Percentiles rank a stretch among this genome's conserved stretches.
Evolutionary conservation across 2,888 invertebrate species (phyloP).

Genomic region (Theretra japonica): DNA sequence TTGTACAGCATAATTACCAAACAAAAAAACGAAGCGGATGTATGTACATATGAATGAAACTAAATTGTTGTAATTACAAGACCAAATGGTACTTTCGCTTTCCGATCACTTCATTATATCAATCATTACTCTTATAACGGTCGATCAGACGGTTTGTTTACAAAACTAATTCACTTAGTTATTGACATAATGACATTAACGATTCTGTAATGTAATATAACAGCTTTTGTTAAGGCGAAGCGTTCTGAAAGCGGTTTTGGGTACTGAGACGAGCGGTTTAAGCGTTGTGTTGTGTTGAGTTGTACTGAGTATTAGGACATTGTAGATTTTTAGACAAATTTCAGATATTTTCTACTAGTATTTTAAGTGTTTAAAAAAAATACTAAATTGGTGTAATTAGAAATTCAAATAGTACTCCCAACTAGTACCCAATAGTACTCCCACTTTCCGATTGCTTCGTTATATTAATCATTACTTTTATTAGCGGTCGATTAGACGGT

Average conservation of each 20-base stretch:
- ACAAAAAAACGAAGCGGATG: constrained; percentile 10
- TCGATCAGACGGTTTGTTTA: constrained; percentile 53
- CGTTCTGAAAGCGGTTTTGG: constrained; percentile 3
- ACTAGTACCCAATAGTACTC: too few relatives aligned
- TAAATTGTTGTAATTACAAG: constrained; percentile 28
- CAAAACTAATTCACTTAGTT: constrained; percentile 65
- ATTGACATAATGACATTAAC: constrained; percentile 59
- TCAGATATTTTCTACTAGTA: too few relatives aligned
- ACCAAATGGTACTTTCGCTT: constrained; percentile 35
- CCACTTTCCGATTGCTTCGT: constrained; percentile 42
- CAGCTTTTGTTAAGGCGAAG: constrained; percentile 59
- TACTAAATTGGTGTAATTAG: constrained; percentile 22
- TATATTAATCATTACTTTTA: constrained; percentile 30
- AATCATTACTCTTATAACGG: background rate
- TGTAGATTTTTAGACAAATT: background rate
- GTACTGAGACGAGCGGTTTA: background rate
- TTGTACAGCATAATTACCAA: background rate
- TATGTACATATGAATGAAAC: background rate
- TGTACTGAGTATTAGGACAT: background rate
- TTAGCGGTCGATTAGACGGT: constrained; percentile 4
- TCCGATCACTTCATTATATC: constrained; percentile 41
- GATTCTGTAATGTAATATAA: constrained; percentile 57
- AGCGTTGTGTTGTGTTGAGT: background rate
- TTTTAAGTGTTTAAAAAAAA: too few relatives aligned
- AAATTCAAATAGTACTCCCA: constrained; percentile 33